A percentile compares a stretch with the other conserved stretches of the same genome.
Conservation (phyloP, 2,888 invertebrate genomes). For the Protonemura montana region DNA sequence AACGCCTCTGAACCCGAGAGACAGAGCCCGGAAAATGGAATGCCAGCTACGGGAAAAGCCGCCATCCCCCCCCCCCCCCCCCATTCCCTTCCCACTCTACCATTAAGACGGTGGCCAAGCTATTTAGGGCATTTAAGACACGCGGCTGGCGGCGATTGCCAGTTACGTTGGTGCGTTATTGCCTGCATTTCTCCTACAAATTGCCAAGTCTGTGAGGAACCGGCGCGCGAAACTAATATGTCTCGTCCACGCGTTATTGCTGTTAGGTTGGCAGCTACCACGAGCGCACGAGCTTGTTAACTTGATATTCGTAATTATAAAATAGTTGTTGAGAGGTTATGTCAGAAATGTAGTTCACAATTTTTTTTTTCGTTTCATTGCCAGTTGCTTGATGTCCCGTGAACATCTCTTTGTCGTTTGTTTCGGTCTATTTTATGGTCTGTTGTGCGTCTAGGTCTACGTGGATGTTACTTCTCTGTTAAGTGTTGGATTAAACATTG, state of each 20-base stretch:
- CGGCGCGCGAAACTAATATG: neutral
- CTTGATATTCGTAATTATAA: neutral
- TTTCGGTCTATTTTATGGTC: neutral
- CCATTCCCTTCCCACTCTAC: no score
- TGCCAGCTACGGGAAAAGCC: constrained; percentile 19
- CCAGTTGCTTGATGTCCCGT: neutral
- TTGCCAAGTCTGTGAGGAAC: constrained; percentile 23
- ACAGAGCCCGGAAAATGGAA: constrained; percentile 41
- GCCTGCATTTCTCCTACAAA: constrained; percentile 36
- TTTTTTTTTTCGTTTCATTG: neutral
- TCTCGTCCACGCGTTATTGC: neutral
- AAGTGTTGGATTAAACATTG: neutral
- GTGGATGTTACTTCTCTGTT: no score
- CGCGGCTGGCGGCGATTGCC: constrained; percentile 34
- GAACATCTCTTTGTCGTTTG: neutral
- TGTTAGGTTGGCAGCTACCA: neutral
- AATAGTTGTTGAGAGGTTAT: neutral
- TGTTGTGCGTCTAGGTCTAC: no score
- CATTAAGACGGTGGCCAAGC: constrained; percentile 56
- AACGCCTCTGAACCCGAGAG: no score
- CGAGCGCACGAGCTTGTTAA: neutral
- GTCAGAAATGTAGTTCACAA: neutral
- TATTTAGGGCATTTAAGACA: constrained; percentile 56
- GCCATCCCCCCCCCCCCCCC: neutral
- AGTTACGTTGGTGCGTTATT: constrained; percentile 43